phyloP scores from a whole-genome alignment of 2,797 vertebrate genomes.

The Pangasius larnaudii region DNA sequence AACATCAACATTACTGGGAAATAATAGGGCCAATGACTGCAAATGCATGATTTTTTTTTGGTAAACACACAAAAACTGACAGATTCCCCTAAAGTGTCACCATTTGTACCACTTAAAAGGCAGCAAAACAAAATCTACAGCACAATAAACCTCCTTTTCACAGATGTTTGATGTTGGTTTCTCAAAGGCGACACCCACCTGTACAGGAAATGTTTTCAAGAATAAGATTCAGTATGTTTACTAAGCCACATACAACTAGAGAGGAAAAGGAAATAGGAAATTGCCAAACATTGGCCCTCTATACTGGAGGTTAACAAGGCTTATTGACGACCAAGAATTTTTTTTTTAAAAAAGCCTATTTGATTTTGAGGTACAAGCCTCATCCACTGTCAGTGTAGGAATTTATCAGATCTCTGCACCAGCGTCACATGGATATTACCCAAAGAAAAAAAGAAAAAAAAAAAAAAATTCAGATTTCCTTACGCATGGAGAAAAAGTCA shows the following conservation, averaged over 20 bases:
- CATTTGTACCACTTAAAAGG: not conserved
- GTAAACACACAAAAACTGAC: not conserved
- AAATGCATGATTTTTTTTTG: not conserved
- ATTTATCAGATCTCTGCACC: conserved; percentile 4
- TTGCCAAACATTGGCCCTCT: not conserved
- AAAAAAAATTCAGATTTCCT: not conserved
- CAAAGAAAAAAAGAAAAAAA: not conserved
- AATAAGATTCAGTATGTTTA: not conserved
- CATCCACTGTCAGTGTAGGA: not conserved
- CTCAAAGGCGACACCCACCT: conserved; percentile 34
- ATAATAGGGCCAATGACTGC: not conserved
- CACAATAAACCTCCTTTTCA: not conserved
- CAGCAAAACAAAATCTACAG: not conserved
- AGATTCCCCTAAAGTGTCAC: not conserved
- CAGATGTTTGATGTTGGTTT: conserved; percentile 22
- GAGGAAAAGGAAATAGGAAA: not conserved
- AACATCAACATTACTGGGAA: not conserved
- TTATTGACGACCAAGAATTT: no score
- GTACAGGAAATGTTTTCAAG: conserved; percentile 37
- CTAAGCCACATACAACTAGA: conserved; percentile 9
- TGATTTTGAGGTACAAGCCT: not conserved
- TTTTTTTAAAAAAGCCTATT: not conserved
- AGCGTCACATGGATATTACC: not conserved
- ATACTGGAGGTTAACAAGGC: not conserved
- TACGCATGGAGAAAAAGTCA: conserved; percentile 14